These are phyloP conservation scores for Flexamia atlantica DNA, from an alignment of 2,888 invertebrate genomes.

Conservation along the genomic window DNA sequence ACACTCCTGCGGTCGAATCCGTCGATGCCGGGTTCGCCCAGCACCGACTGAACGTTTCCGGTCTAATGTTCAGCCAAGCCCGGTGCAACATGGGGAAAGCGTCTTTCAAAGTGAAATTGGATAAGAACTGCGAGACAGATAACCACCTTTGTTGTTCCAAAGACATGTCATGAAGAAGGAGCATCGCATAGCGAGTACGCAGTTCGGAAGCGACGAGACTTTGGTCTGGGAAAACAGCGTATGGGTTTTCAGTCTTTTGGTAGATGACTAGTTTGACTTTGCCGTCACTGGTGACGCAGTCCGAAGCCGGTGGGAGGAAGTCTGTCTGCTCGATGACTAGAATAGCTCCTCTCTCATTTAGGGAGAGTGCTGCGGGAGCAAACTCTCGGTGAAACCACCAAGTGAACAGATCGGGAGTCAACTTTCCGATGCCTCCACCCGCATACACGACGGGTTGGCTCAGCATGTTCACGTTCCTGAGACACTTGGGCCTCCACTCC, in stretches of 20 bases:
- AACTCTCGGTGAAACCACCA: constrained; percentile 77
- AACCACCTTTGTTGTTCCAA: constrained; percentile 69
- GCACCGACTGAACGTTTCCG: constrained; percentile 74
- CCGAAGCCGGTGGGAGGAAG: constrained; percentile 73
- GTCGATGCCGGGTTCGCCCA: constrained; percentile 70
- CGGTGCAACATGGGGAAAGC: constrained; percentile 75
- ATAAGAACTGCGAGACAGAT: constrained; percentile 70
- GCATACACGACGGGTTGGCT: constrained; percentile 77
- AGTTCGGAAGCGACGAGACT: constrained; percentile 73
- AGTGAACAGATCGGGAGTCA: constrained; percentile 75
- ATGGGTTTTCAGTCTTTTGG: constrained; percentile 66
- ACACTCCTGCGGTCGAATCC: constrained; percentile 40
- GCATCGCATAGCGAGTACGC: constrained; percentile 73
- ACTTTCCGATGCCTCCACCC: constrained; percentile 75
- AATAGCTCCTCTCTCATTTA: constrained; percentile 74
- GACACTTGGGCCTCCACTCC: constrained; percentile 75
- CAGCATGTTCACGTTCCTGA: constrained; percentile 75
- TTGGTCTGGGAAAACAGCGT: constrained; percentile 70
- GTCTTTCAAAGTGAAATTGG: constrained; percentile 74
- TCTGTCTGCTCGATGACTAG: constrained; percentile 74
- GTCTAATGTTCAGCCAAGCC: constrained; percentile 75
- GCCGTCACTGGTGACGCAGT: constrained; percentile 74
- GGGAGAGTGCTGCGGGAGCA: constrained; percentile 74
- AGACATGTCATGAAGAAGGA: constrained; percentile 70
- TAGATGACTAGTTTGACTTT: constrained; percentile 71